Base-by-base conservation (phyloP, 2,113 vertebrate species). In the Xyrauchen texanus region DNA sequence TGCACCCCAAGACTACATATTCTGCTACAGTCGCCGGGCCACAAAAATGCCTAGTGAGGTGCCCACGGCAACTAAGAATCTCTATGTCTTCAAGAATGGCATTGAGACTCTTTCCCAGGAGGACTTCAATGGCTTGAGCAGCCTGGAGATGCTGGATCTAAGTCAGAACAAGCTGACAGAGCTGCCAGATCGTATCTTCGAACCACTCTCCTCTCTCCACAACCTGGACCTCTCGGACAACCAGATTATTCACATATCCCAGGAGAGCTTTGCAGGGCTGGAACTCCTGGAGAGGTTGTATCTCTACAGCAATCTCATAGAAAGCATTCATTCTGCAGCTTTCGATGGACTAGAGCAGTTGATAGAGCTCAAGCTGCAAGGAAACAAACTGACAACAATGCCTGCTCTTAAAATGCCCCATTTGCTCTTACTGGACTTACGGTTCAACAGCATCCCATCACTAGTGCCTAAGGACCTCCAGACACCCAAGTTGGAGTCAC, bases 191-290 rank as follows among this genome's bases (percentile, higher is more conserved):
- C 86, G 88, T 8, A 92, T 96, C 62, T 99, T 99, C 87, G 92
- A 94, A 85, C 93, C 93, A 1, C 88, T 99, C 12, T 82, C 84
- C 0, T 92, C 94, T 81, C 93, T 99, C 0, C 92, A 88, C 86
- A 99, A 99, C 88, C 89, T 99, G 86, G 98, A 99, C 86, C 91
- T 99, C 68, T 96, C 96, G 0, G 92, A 93, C 77, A 99, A 99
- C 86, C 94, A 93, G 90, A 95, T 99, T 76, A 93, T 82, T 0
- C 93, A 96, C 87, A 94, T 99, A 88, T 94, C 94, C 84, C 93
- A 95, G 0, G 91, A 96, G 76, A 97, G 94, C 72, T 99, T 99
- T 87, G 90, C 93, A 0, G 96, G 97, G 8, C 91, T 98, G 87
- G 85, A 81, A 52, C 86, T 91, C 81, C 93, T 99, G 12, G 95